These are phyloP conservation scores for Scotopteryx bipunctaria DNA, from an alignment of 2,888 invertebrate genomes.

Conservation along the genomic window DNA sequence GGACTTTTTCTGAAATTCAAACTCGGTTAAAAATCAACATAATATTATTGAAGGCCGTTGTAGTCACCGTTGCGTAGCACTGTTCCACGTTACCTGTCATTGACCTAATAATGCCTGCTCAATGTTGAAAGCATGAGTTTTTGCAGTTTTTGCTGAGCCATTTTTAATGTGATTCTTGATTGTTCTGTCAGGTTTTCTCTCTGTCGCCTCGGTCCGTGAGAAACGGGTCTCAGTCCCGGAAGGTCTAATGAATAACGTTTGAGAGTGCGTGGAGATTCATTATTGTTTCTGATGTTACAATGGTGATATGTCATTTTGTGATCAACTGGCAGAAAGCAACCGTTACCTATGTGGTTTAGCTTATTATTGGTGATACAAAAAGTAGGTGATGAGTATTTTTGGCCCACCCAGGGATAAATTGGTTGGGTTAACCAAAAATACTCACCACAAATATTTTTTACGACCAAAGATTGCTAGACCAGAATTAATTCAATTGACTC, in stretches of 20 bases:
- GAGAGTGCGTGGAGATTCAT: conserved; percentile 43
- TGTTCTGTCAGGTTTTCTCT: conserved; percentile 54
- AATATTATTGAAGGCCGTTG: conserved; percentile 10
- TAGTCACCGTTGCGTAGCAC: conserved; percentile 15
- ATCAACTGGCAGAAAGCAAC: conserved; percentile 6
- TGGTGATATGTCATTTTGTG: conserved; percentile 14
- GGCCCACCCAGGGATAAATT: neutral
- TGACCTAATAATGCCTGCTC: conserved; percentile 28
- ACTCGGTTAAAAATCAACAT: neutral
- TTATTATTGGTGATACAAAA: no score
- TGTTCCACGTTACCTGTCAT: conserved; percentile 22
- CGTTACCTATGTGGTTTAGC: neutral
- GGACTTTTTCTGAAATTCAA: neutral
- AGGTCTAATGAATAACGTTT: conserved; percentile 47
- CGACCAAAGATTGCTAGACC: neutral
- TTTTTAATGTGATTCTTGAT: conserved; percentile 48
- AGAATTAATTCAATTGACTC: neutral
- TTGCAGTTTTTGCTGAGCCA: conserved; percentile 46
- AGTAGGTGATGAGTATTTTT: neutral
- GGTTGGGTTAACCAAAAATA: neutral
- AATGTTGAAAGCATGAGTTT: conserved; percentile 39
- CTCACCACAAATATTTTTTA: neutral
- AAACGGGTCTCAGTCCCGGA: conserved; percentile 61
- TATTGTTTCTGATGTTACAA: conserved; percentile 30
- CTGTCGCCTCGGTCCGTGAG: conserved; percentile 43